Evolutionary conservation across 2,797 vertebrate genomes (phyloP).

Genomic region (Eospalax fontanierii): DNA sequence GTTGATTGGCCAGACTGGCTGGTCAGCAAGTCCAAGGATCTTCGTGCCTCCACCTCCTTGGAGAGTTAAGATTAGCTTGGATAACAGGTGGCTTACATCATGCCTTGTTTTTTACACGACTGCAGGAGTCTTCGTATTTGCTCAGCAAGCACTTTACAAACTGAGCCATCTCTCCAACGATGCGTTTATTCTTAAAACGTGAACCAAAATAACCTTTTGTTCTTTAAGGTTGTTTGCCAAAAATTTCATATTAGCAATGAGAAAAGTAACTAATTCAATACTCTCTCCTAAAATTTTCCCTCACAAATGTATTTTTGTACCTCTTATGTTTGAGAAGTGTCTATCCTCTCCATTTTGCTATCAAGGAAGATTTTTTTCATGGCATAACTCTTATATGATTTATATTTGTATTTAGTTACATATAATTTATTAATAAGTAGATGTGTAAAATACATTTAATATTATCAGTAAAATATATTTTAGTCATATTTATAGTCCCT

Average conservation of each 20-base stretch:
- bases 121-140: too few species aligned
- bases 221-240: not conserved
- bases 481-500: not conserved
- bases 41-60: not conserved
- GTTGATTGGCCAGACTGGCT: too few species aligned
- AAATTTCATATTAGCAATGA: not conserved
- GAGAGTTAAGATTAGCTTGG: not conserved
- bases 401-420: constrained; percentile 45
- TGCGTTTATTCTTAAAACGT: not conserved
- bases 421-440: constrained; percentile 13
- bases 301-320: not conserved
- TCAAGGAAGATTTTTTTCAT: not conserved
- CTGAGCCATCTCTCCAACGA: too few species aligned
- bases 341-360: not conserved
- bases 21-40: not conserved
- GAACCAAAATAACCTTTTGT: not conserved
- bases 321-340: not conserved
- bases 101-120: not conserved
- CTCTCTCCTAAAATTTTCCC: not conserved
- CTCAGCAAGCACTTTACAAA: not conserved
- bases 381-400: constrained; percentile 26
- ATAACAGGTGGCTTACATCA: not conserved
- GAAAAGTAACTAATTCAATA: not conserved
- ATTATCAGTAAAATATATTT: not conserved
- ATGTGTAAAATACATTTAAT: constrained; percentile 18